A percentile compares a stretch with the other conserved stretches of the same genome.
Evolutionary conservation across 2,113 vertebrate genomes (phyloP).

Genomic region (Bos indicus): DNA sequence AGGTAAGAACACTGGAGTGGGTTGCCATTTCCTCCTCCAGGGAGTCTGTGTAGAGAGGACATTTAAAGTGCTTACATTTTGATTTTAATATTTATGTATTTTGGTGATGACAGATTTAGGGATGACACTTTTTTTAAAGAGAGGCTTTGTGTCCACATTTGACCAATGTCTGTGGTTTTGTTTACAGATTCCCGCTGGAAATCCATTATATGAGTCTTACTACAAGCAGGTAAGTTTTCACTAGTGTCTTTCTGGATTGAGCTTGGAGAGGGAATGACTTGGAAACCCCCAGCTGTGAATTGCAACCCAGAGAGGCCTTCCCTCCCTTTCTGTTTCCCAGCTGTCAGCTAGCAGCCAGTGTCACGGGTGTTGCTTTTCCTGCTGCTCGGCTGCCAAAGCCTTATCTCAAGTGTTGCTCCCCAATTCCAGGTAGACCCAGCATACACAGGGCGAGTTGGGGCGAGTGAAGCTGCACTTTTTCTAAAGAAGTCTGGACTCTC

Average conservation of each 20-base stretch:
- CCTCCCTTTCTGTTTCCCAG: background rate
- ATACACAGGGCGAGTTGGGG: constrained; percentile 92
- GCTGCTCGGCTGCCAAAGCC: background rate
- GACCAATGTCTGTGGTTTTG: constrained; percentile 6
- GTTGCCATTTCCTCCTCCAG: background rate
- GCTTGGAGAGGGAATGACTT: background rate
- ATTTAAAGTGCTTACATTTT: background rate
- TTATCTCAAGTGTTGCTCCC: background rate
- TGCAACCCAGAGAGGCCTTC: background rate
- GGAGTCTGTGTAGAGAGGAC: background rate
- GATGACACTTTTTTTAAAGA: background rate
- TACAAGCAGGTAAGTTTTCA: constrained; percentile 92
- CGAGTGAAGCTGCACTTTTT: constrained; percentile 94
- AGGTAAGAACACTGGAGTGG: background rate
- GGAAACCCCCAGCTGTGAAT: background rate
- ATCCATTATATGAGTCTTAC: constrained; percentile 92
- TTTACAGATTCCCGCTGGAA: constrained; percentile 90
- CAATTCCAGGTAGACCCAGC: constrained; percentile 91
- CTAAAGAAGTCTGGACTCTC: constrained; percentile 96
- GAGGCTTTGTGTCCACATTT: background rate
- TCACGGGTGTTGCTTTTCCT: background rate
- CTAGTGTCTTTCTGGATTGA: background rate
- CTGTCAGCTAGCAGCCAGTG: background rate
- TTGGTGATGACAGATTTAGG: background rate
- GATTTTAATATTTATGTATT: background rate